Percentiles rank a stretch among this genome's conserved stretches.
These are phyloP conservation scores for Phalacrocorax pelagicus DNA, from an alignment of 2,113 vertebrate species.

Conservation along the genomic window DNA sequence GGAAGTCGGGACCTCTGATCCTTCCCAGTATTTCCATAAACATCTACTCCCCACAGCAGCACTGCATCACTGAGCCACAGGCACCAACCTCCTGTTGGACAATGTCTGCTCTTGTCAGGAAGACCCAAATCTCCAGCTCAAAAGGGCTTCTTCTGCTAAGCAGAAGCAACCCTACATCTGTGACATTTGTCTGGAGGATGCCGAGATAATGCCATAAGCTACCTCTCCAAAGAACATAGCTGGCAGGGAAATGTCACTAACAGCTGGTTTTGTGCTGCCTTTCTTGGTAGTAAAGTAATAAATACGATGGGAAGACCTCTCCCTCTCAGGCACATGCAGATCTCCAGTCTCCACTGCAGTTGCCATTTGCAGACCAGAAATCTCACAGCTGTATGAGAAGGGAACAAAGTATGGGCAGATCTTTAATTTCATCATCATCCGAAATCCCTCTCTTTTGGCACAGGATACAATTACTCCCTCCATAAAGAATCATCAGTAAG, in stretches of 20 bases:
- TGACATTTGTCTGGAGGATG: background rate
- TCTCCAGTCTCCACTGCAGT: background rate
- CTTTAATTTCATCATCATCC: accelerated
- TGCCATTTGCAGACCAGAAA: background rate
- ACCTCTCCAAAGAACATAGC: background rate
- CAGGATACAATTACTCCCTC: background rate
- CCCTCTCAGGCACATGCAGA: background rate
- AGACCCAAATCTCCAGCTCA: background rate
- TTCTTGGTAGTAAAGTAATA: background rate
- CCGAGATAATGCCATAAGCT: background rate
- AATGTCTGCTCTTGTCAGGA: background rate
- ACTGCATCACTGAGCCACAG: accelerated
- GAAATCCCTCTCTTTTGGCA: background rate
- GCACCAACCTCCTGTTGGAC: background rate
- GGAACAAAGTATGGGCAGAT: background rate
- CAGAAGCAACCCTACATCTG: background rate
- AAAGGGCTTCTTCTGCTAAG: background rate
- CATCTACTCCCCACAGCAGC: background rate
- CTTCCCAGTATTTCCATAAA: background rate
- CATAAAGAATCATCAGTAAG: background rate
- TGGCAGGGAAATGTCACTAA: background rate
- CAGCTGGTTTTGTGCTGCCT: background rate
- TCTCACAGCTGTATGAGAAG: background rate
- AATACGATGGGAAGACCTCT: background rate
- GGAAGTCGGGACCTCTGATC: background rate